Percentiles rank a stretch among this genome's conserved stretches.
Evolutionary conservation across 2,888 invertebrate species (phyloP).

Genomic region (Emesis furor): DNA sequence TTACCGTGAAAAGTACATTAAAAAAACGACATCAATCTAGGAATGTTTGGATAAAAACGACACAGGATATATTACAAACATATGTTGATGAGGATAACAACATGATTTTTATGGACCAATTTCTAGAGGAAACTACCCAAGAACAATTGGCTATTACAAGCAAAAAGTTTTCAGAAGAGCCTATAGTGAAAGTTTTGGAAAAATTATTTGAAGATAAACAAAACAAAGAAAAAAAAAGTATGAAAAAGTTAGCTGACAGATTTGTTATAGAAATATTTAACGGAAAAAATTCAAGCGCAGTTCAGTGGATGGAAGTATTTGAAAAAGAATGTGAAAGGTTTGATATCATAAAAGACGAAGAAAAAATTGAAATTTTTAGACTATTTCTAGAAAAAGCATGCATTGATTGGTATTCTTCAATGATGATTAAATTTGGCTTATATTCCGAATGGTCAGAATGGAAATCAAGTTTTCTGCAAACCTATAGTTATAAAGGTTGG

Average conservation of each 20-base stretch:
- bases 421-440: background rate
- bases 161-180: background rate
- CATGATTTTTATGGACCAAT: background rate
- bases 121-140: background rate
- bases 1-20: too few relatives aligned
- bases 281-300: background rate
- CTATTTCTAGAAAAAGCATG: background rate
- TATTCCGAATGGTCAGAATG: background rate
- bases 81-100: too few relatives aligned
- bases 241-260: background rate
- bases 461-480: background rate
- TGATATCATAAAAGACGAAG: background rate
- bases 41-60: too few relatives aligned
- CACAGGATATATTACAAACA: too few relatives aligned
- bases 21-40: too few relatives aligned
- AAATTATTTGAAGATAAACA: background rate
- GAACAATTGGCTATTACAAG: background rate
- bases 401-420: background rate
- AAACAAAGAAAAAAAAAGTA: conserved; percentile 5
- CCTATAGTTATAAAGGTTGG: background rate
- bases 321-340: background rate
- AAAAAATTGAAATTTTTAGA: background rate
- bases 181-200: background rate
- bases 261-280: background rate
- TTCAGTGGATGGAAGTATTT: background rate